These are phyloP conservation scores for Vanessa tameamea DNA, from an alignment of 1,140 invertebrate genomes.

Conservation along the genomic window DNA sequence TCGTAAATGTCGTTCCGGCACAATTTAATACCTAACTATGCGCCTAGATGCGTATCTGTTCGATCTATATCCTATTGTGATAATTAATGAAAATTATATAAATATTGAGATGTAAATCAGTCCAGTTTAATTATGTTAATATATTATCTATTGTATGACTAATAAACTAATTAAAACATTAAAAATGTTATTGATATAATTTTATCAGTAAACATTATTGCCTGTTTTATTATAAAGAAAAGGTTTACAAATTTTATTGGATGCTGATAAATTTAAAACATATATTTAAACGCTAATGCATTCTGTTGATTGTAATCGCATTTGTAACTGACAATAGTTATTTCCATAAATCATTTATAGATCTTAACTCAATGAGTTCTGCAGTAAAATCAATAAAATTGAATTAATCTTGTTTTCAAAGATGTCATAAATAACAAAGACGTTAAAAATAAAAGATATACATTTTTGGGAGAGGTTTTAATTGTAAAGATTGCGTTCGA, in stretches of 20 bases:
- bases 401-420: background rate
- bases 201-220: background rate
- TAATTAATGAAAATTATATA: constrained; percentile 44
- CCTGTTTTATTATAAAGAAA: background rate
- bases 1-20: constrained; percentile 69
- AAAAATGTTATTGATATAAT: background rate
- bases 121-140: background rate
- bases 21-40: constrained; percentile 76
- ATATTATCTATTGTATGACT: background rate
- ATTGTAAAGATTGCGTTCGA: constrained; percentile 46
- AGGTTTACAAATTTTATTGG: background rate
- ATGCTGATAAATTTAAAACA: constrained; percentile 6
- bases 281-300: constrained; percentile 15
- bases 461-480: constrained; percentile 44
- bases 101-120: constrained; percentile 29
- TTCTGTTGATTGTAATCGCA: constrained; percentile 14
- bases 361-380: background rate
- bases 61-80: constrained; percentile 48
- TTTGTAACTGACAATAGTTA: constrained; percentile 27
- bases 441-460: constrained; percentile 1
- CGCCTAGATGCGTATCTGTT: constrained; percentile 65
- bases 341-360: constrained; percentile 10
- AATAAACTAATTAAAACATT: background rate
- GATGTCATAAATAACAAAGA: background rate
- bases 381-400: background rate